Evolutionary conservation across 2,113 vertebrate species (phyloP), one percentile per base, ranked within the genome.

Genomic region (Prionailurus viverrinus): DNA sequence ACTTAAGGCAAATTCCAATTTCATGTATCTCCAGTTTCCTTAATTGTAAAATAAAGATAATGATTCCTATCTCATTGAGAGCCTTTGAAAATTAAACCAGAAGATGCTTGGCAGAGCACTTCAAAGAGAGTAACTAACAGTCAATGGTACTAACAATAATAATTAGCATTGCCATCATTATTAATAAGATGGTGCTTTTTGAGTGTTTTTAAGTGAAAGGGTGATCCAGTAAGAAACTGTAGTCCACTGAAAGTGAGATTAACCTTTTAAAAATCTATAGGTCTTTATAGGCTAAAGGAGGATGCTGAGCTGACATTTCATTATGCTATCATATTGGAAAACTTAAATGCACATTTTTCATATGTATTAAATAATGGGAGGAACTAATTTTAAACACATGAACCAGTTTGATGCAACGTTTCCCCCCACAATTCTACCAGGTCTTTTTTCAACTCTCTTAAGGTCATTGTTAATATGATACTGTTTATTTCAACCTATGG

Each of bases 301-400:
- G 7, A 65, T 76, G 29, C 25, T 79, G 68, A 74, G 7, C 65
- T 68, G 10, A 90, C 51, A 68, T 79, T 93, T 12, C 96, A 4
- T 39, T 29, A 78, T 78, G 19, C 5, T 6, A 41, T 48, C 6
- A 3, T 36, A 68, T 3, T 41, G 25, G 31, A 36, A 65, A 79
- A 58, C 7, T 45, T 74, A 36, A 48, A 76, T 81, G 25, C 7
- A 12, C 3, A 39, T 95, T 89, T 89, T 81, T 31, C 21, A 25
- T 41, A 31, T 69, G 29, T 63, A 29, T 31, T 80, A 95, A 96
- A 78, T 82, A 23, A 91, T 74, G 29, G 9, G 27, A 89, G 14
- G 39, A 95, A 93, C 61, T 89, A 71, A 96, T 92, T 94, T 96
- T 93, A 97, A 96, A 58, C 10, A 82, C n/a, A 65, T 36, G 16